Evolutionary conservation across 1,140 invertebrate genomes (phyloP), one percentile per base, ranked within the genome.

Genomic region (Holcopasites calliopsidis): DNA sequence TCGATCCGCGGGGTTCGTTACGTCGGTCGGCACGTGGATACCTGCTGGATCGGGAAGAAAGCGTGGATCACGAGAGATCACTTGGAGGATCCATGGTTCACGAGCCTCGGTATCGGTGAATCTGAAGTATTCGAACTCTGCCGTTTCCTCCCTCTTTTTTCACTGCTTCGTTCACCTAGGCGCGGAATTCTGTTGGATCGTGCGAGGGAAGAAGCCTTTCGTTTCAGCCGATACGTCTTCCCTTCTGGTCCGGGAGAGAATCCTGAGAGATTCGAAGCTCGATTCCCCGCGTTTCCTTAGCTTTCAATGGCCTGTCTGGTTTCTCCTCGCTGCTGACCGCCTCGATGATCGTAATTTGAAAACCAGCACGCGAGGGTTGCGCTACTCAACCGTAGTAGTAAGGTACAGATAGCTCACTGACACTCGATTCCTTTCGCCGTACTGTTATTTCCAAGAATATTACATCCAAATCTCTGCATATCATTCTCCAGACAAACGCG

Each of bases 271-370:
- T 71, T 50, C 21, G 55, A 71, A 49, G 42, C 68, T 49, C 55
- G 68, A 61, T 73, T 54, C 55, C 10, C 28, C 57, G 47, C 33
- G 26, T 58, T 26, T 21, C 40, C 31, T 33, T 38, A 23, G 50
- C 65, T 60, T 71, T 61, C 50, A 71, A 71, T 71, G 55, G 40
- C 23, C 44, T n/a, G 33, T 28, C 35, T 18, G 40, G n/a, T 61
- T 33, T 57, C 23, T 28, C 33, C 33, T 38, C 31, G 35, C 33
- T 2, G 16, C 11, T 8, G 6, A 16, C 52, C 49, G 49, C 11
- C 6, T 13, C 50, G 40, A 31, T 16, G 69, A 72, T 73, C 70
- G 70, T 54, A 64, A 73, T 73, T 73, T 35, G 47, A 40, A 35
- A 23, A 40, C 58, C 26, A 40, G 35, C 70, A 54, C 70, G 70